Evolutionary conservation across 64 coral and sea anemone species (phyloP).

Genomic region (Orbicella faveolata): DNA sequence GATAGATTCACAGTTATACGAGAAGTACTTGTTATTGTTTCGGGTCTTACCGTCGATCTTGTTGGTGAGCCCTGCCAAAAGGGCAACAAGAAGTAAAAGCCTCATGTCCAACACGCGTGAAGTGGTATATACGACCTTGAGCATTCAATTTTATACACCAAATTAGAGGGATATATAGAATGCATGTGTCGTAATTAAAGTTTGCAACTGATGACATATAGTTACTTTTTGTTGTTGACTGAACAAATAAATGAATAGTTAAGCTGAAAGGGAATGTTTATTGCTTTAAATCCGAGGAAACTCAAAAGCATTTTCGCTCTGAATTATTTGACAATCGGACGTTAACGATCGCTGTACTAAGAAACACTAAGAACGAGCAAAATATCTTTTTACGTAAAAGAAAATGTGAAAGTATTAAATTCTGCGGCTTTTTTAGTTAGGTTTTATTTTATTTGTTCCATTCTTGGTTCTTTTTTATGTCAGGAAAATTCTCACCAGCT

Average conservation of each 20-base stretch:
- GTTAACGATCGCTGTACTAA: too few species aligned
- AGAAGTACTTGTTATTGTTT: not conserved
- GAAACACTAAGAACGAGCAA: not conserved
- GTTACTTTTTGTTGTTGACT: not conserved
- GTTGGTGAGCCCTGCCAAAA: not conserved
- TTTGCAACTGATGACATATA: not conserved
- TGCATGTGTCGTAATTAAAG: not conserved
- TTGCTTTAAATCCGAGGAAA: not conserved
- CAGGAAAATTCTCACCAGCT: not conserved
- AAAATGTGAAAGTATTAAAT: too few species aligned
- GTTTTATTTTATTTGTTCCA: too few species aligned
- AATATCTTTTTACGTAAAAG: not conserved
- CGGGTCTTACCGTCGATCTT: slow-evolving; percentile 1
- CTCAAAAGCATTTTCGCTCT: too few species aligned
- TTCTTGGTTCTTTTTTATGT: not conserved
- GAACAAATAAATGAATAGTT: not conserved
- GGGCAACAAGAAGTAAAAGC: not conserved
- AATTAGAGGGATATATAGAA: not conserved
- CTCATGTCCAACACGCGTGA: not conserved
- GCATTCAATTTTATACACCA: not conserved
- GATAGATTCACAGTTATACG: not conserved
- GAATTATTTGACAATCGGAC: too few species aligned
- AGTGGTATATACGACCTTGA: not conserved
- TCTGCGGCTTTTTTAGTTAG: too few species aligned
- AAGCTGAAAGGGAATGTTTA: not conserved